phyloP scores from a whole-genome alignment of 2,888 invertebrate genomes.

The Cartodere bifasciata region DNA sequence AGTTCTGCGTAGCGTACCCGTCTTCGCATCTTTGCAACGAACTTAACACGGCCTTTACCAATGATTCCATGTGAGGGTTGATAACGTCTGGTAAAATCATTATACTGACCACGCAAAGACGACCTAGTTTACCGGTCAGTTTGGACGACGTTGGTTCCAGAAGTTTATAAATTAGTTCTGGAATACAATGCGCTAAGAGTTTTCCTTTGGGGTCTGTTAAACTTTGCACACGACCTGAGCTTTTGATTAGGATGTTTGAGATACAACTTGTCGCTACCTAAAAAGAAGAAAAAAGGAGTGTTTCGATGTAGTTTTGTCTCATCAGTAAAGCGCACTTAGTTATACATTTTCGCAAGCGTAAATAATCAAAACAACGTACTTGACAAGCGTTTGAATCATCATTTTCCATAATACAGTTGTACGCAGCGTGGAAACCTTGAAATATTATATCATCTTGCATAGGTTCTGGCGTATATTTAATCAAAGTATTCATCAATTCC shows the following conservation, averaged over 20 bases:
- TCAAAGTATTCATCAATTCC: constrained; percentile 17
- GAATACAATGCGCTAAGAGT: constrained; percentile 13
- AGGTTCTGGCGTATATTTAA: constrained; percentile 14
- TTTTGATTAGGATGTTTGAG: constrained; percentile 13
- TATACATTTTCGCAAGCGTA: too few relatives aligned
- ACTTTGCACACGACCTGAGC: constrained; percentile 12
- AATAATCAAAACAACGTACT: too few relatives aligned
- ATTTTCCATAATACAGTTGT: constrained; percentile 10
- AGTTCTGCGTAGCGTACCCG: constrained; percentile 9
- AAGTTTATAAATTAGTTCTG: constrained; percentile 14
- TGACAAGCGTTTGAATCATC: too few relatives aligned
- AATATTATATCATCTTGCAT: constrained; percentile 15
- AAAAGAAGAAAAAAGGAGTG: constrained; percentile 5
- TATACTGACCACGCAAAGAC: constrained; percentile 16
- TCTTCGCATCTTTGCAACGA: constrained; percentile 12
- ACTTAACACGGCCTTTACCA: constrained; percentile 18
- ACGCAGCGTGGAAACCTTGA: constrained; percentile 15
- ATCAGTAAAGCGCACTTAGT: too few relatives aligned
- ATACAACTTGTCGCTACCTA: constrained; percentile 16
- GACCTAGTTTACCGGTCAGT: constrained; percentile 14
- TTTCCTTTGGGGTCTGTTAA: constrained; percentile 13
- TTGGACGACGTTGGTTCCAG: constrained; percentile 11
- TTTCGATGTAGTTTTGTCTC: background rate
- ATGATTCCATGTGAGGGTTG: constrained; percentile 16
- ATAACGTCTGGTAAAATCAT: constrained; percentile 17